Conservation (phyloP, 2,113 vertebrate species). For the Prolemur simus region DNA sequence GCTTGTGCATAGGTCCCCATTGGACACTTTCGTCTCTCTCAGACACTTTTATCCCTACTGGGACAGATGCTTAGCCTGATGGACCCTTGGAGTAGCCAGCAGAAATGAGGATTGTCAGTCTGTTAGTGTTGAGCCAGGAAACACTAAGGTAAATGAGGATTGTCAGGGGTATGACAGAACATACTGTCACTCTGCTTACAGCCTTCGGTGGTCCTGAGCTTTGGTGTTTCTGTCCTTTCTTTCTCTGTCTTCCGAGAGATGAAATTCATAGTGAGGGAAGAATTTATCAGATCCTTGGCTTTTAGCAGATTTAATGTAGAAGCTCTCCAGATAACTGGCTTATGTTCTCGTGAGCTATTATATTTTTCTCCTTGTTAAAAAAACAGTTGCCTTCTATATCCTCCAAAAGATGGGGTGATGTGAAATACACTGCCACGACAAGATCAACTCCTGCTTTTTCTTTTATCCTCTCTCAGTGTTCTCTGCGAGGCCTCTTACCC, state of each 20-base stretch:
- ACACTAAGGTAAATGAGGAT: no score
- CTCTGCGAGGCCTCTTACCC: accelerated
- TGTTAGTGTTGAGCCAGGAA: no score
- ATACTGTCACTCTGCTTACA: accelerated
- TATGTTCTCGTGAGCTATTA: background rate
- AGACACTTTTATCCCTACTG: background rate
- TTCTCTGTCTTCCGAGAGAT: background rate
- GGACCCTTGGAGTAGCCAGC: background rate
- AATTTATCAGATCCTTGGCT: background rate
- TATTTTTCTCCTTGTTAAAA: background rate
- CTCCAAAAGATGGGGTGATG: background rate
- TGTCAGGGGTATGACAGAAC: accelerated
- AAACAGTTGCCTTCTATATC: background rate
- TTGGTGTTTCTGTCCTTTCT: background rate
- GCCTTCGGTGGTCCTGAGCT: accelerated
- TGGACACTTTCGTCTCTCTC: background rate
- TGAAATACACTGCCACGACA: accelerated
- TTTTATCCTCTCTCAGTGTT: accelerated
- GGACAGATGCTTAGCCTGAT: background rate
- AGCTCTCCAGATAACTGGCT: background rate
- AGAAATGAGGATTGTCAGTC: accelerated
- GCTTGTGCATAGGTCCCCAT: background rate
- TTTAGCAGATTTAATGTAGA: background rate
- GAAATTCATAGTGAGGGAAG: background rate
- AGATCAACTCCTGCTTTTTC: background rate